These are phyloP conservation scores for Hydrocynus forskahlii DNA, from an alignment of 2,797 vertebrate genomes.

Conservation along the genomic window DNA sequence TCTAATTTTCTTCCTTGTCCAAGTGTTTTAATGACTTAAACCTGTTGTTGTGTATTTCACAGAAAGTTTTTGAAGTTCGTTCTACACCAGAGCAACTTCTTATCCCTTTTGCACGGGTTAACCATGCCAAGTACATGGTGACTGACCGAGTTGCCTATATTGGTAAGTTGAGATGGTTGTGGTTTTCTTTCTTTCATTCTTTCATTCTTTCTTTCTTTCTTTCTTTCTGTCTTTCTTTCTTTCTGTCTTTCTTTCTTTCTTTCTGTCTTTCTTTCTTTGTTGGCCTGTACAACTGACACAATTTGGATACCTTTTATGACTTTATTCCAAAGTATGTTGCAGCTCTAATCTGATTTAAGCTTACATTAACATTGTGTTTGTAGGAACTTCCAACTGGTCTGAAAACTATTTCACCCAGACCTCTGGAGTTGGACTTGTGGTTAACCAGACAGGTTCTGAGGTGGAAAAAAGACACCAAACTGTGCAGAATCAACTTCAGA, in stretches of 20 bases:
- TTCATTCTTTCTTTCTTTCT: not conserved
- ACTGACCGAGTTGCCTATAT: constrained; percentile 83
- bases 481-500: constrained; percentile 70
- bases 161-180: constrained; percentile 65
- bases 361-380: constrained; percentile 28
- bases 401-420: constrained; percentile 81
- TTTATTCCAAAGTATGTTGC: not conserved
- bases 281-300: not conserved
- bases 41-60: constrained; percentile 27
- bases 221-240: not conserved
- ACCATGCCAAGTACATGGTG: constrained; percentile 86
- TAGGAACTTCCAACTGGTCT: constrained; percentile 86
- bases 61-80: constrained; percentile 80
- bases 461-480: constrained; percentile 63
- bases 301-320: not conserved
- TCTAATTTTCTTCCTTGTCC: too few species aligned
- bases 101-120: constrained; percentile 80
- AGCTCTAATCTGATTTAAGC: not conserved
- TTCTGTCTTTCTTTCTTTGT: not conserved
- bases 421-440: constrained; percentile 78
- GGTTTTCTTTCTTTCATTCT: too few species aligned
- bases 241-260: not conserved
- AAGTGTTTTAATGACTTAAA: not conserved
- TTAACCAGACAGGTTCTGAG: constrained; percentile 76
- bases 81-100: constrained; percentile 67